These are phyloP conservation scores for Galleria mellonella DNA, from an alignment of 1,140 invertebrate species.

Conservation along the genomic window DNA sequence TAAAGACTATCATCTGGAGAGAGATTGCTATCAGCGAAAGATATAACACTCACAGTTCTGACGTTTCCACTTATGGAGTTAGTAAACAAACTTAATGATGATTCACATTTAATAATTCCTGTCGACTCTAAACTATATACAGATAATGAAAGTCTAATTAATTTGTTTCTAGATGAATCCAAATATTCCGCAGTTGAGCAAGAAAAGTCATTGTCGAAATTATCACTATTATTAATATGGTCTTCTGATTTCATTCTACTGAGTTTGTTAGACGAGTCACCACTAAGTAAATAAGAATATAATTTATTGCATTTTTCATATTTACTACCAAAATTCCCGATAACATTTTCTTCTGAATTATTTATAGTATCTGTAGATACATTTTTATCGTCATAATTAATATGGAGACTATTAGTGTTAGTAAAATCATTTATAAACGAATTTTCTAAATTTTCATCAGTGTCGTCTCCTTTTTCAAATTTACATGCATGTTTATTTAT, in stretches of 20 bases:
- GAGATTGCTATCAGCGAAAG: constrained; percentile 13
- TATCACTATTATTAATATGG: neutral
- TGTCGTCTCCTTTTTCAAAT: neutral
- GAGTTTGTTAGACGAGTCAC: neutral
- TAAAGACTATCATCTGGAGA: constrained; percentile 11
- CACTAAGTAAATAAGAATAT: neutral
- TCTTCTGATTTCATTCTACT: neutral
- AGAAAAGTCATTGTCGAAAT: no score
- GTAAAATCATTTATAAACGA: neutral
- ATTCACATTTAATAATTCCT: constrained; percentile 19
- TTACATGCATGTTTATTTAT: neutral
- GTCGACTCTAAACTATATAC: constrained; percentile 15
- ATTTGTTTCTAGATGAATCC: no score
- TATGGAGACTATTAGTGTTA: neutral
- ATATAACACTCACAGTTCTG: constrained; percentile 23
- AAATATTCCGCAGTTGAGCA: no score
- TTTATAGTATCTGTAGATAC: no score
- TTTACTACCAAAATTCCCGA: no score
- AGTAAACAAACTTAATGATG: constrained; percentile 23
- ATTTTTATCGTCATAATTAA: no score
- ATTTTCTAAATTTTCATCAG: neutral
- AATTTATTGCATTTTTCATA: no score
- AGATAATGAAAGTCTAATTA: neutral
- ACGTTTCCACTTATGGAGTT: constrained; percentile 3
- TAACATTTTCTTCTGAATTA: no score